Base-by-base conservation (phyloP, 37 sponge, comb jelly and placozoan genomes). In the Lycopodina hypogea region DNA sequence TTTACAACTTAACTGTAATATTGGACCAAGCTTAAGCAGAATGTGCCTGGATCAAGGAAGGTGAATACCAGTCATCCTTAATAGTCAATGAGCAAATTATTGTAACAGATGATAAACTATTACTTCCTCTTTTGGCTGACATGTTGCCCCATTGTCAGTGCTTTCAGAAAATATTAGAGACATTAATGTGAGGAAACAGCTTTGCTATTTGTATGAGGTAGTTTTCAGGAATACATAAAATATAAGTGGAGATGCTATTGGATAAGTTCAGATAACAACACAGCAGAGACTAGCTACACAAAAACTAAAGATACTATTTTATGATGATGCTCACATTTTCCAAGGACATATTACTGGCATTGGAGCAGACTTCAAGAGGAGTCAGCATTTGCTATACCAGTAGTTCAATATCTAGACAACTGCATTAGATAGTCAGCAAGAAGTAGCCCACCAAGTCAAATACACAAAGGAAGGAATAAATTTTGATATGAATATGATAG, bases 271-370 rank as follows among this genome's bases (percentile, higher is more conserved):
- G 68, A 68, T 9, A 68, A 68, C 15, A n/a, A 37, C 4, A 7
- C 68, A 38, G 68, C 68, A 68, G 68, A n/a, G 3, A 68, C 39
- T 29, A 8, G 34, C 39, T 8, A 18, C 8, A n/a, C n/a, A n/a
- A n/a, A n/a, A n/a, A 29, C 3, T 37, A 6, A 8, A 39, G 72
- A 17, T 35, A 29, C 72, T 42, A 35, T 50, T 51, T 42, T 71
- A 71, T 45, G 72, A 71, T 71, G 72, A 51, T 35, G 50, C 72
- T 12, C 18, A 22, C 6, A 71, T 6, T 71, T 71, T 40, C 22
- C 72, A 71, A 23, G 72, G 72, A n/a, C 72, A 71, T 23, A 21
- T 71, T 2, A n/a, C n/a, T n/a, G n/a, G n/a, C n/a, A 51, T 71
- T 3, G 51, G 51, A 71, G 42, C 39, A 71, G 72, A n/a, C 12